Percentiles rank a stretch among this genome's conserved stretches.
phyloP scores from a whole-genome alignment of 2,797 vertebrate genomes.

The Argyrosomus regius region DNA sequence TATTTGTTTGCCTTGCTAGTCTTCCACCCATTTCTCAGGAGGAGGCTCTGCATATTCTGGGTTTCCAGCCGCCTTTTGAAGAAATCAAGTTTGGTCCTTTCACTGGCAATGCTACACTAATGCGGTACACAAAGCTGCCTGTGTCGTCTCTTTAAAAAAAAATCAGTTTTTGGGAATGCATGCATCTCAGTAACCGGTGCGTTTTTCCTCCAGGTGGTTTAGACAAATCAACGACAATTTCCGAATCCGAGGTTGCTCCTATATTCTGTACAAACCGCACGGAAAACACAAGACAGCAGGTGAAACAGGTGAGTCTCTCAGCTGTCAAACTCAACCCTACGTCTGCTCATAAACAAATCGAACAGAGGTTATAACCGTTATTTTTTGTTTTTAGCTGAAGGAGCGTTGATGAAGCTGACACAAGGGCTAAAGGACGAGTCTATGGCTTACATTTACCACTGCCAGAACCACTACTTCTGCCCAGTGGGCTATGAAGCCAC shows the following conservation, averaged over 20 bases:
- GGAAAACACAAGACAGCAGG: slow-evolving; percentile 99
- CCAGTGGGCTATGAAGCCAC: slow-evolving; percentile 98
- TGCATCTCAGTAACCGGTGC: background rate
- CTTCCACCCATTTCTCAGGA: slow-evolving; percentile 97
- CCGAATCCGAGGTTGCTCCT: slow-evolving; percentile 95
- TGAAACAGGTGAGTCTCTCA: slow-evolving; percentile 91
- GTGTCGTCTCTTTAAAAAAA: background rate
- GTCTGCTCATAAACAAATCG: background rate
- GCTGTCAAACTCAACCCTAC: accelerated
- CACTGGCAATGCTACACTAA: slow-evolving; percentile 97
- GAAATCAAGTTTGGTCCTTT: slow-evolving; percentile 99
- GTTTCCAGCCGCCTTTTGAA: slow-evolving; percentile 98
- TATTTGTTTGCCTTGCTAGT: slow-evolving; percentile 74
- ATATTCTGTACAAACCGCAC: slow-evolving; percentile 98
- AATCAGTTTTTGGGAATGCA: background rate
- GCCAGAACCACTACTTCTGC: slow-evolving; percentile 99
- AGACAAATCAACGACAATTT: slow-evolving; percentile 99
- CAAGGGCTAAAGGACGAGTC: slow-evolving; percentile 95
- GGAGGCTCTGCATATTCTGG: slow-evolving; percentile 96
- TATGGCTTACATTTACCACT: slow-evolving; percentile 98
- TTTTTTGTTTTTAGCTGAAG: slow-evolving; percentile 86
- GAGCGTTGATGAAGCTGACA: slow-evolving; percentile 93
- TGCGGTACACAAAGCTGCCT: slow-evolving; percentile 85
- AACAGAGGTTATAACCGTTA: background rate
- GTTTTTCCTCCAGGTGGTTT: slow-evolving; percentile 90